phyloP scores from a whole-genome alignment of 2,888 invertebrate species.

The Drosophila nigritarsus region DNA sequence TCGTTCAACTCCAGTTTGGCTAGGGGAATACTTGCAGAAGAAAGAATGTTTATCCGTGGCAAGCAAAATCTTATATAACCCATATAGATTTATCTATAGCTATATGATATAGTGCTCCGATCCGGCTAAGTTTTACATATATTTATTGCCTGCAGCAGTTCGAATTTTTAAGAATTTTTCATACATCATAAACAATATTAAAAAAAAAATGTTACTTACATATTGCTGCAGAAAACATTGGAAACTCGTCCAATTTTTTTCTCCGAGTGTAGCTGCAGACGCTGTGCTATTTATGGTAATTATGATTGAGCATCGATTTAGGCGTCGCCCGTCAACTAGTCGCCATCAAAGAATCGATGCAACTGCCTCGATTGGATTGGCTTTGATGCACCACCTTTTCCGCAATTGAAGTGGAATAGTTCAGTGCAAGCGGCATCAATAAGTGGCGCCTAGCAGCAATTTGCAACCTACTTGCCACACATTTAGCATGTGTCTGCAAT shows the following conservation, averaged over 20 bases:
- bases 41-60: not conserved
- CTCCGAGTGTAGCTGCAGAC: not conserved
- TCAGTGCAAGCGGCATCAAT: not conserved
- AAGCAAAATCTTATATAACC: not conserved
- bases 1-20: conserved; percentile 16
- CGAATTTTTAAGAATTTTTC: not conserved
- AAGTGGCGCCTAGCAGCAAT: conserved; percentile 33
- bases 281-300: not conserved
- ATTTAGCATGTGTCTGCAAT: conserved; percentile 22
- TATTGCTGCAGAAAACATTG: not conserved
- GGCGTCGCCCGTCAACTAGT: conserved; percentile 14
- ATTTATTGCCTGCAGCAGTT: not conserved
- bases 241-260: not conserved
- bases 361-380: not conserved
- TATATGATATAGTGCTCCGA: not conserved
- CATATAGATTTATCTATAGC: not conserved
- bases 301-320: conserved; percentile 8
- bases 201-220: not conserved
- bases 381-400: conserved; percentile 1
- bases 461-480: conserved; percentile 25
- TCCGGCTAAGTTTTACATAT: not conserved
- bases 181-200: not conserved
- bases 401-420: not conserved
- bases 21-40: not conserved
- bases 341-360: conserved; percentile 7